These are phyloP conservation scores for Chironomus tepperi DNA, from an alignment of 1,140 invertebrate genomes.

Conservation along the genomic window DNA sequence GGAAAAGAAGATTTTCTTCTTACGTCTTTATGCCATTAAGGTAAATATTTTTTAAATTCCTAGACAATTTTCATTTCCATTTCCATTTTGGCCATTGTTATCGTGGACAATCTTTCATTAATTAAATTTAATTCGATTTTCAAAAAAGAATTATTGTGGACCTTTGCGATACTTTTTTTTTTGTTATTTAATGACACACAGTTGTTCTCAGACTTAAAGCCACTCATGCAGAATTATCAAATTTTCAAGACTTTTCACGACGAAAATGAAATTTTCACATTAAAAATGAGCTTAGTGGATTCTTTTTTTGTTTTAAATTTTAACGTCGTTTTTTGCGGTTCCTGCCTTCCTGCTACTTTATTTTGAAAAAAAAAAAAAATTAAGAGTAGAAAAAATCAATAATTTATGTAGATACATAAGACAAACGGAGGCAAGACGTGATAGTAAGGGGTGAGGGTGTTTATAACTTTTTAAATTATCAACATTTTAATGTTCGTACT, in stretches of 20 bases:
- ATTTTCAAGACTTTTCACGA: background rate
- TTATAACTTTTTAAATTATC: constrained; percentile 15
- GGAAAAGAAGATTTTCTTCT: background rate
- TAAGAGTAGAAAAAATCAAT: background rate
- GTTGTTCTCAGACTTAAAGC: constrained; percentile 1
- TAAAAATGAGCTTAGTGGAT: constrained; percentile 12
- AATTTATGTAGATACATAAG: background rate
- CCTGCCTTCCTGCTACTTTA: no score
- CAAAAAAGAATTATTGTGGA: background rate
- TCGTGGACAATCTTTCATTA: background rate
- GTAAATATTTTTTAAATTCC: no score
- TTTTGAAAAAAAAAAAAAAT: no score
- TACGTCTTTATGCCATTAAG: no score
- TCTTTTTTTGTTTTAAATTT: background rate
- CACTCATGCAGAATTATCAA: constrained; percentile 13
- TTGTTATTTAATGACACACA: background rate
- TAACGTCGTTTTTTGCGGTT: background rate
- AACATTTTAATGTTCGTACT: constrained; percentile 8
- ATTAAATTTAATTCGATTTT: constrained; percentile 3
- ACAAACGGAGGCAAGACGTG: background rate
- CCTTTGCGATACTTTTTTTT: background rate
- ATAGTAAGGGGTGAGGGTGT: background rate
- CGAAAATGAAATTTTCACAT: background rate
- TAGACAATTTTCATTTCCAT: background rate
- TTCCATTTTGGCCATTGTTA: background rate